Evolutionary conservation across 2,113 vertebrate genomes (phyloP), one percentile per base, ranked within the genome.

Genomic region (Patagioenas fasciata): DNA sequence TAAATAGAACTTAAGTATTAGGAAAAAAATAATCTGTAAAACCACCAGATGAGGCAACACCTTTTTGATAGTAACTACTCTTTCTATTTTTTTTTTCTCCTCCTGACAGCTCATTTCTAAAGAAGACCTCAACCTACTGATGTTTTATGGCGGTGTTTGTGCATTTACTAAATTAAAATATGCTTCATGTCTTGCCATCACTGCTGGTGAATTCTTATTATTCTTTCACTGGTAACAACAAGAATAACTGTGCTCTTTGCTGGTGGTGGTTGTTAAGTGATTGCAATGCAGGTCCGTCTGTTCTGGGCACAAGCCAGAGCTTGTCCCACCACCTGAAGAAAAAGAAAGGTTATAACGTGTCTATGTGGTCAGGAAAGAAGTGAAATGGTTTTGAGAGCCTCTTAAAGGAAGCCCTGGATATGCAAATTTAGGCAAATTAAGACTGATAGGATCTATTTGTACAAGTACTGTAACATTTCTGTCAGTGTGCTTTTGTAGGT

Each of bases 141-240:
- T 94, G 60, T 74, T 71, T 97, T 97, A 98, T 77, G 85, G 95
- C 83, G 97, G 74, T 69, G 95, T 95, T 89, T 97, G 94, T 95
- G 96, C 96, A 88, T 97, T 98, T 93, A 96, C 97, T 97, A 98
- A 96, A 90, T 97, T 97, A 97, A 97, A 98, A 96, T 97, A 98
- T 56, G 95, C 65, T 61, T 96, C 97, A 72, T 67, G 82, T 62
- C 97, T 97, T 94, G 93, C 91, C 71, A 95, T 94, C n/a, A 93
- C 72, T 97, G 90, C 60, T 97, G 92, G 65, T 98, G 97, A 78
- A 86, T 97, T 91, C 62, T 97, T 95, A 85, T 73, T 58, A 84
- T 95, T 81, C 93, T 93, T 67, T 96, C 88, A n/a, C 71, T 93
- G 62, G 91, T 95, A 90, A 96, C 89, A 91, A 96, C 72, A 66